Evolutionary conservation across 2,113 vertebrate species (phyloP).

Genomic region (Calidris pugnax): DNA sequence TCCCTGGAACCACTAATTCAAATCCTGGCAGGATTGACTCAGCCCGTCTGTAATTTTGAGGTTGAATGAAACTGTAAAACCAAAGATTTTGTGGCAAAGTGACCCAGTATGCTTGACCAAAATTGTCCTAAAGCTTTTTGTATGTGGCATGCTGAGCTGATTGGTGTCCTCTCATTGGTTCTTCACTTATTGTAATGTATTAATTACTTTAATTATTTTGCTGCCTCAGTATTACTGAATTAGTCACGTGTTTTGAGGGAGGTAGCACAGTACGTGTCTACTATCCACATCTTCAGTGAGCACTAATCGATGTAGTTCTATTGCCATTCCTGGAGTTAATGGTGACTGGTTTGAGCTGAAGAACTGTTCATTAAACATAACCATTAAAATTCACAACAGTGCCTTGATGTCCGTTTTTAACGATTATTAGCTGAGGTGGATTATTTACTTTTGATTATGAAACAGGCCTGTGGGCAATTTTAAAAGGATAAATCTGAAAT

Average conservation of each 20-base stretch:
- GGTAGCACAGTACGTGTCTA: not conserved
- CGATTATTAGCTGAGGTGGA: not conserved
- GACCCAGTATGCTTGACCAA: not conserved
- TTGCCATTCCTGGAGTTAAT: not conserved
- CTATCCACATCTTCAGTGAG: not conserved
- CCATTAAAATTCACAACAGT: not conserved
- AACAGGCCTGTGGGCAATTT: not conserved
- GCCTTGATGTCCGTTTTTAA: not conserved
- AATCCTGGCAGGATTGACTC: constrained; percentile 16
- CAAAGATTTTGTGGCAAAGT: not conserved
- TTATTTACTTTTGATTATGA: constrained; percentile 6
- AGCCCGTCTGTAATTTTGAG: constrained; percentile 4
- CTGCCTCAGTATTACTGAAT: not conserved
- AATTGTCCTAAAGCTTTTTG: not conserved
- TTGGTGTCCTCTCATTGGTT: not conserved
- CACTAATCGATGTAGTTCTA: not conserved
- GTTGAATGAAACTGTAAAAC: not conserved
- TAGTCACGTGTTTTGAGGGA: not conserved
- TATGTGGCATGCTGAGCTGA: not conserved
- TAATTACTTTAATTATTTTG: not conserved
- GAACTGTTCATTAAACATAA: not conserved
- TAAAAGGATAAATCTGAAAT: not conserved
- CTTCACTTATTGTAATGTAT: not conserved
- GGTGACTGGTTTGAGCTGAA: not conserved
- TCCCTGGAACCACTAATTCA: constrained; percentile 21